Evolutionary conservation across 2,113 vertebrate genomes (phyloP), one percentile per base, ranked within the genome.

Genomic region (Leptosomus discolor): DNA sequence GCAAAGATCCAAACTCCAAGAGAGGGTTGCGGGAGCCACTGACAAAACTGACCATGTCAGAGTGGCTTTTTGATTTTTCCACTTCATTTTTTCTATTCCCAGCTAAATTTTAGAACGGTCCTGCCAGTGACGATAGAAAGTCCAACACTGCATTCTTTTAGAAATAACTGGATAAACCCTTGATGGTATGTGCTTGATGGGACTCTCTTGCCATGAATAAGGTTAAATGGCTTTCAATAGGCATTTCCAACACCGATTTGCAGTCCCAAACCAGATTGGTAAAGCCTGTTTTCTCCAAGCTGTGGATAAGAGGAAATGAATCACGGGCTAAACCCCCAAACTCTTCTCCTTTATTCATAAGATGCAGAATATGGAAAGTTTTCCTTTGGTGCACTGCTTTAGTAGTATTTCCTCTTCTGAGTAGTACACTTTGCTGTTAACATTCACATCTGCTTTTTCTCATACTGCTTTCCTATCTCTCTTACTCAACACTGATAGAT

Each of bases 11-110:
- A 39, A 26, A 15, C 10, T 14, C 53, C 3, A 11, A 30, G 14
- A 19, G 12, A 16, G 5, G 12, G 5, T 16, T 26, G 2, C 0
- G 0, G 6, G n/a, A 41, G 37, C 46, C 27, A 4, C 7, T 3
- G 8, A 9, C 19, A 43, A 18, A 45, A 8, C 5, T 6, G 8
- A 58, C 11, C 24, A 4, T 22, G 5, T 7, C 15, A 5, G 11
- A 18, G 37, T 2, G 11, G 21, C 11, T 43, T 79, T 39, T 29
- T 21, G 6, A 32, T 36, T 37, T 34, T 46, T 39, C 20, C 17
- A 16, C 8, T 64, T 80, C 13, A 8, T 8, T 67, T 73, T 58
- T 51, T 8, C 43, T 37, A 68, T 88, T n/a, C 39, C 8, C 41
- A 29, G 32, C 9, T 17, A 53, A 45, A 53, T 48, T 81, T 85